Base-by-base conservation (phyloP, 2,113 vertebrate genomes). In the Ciconia boyciana region DNA sequence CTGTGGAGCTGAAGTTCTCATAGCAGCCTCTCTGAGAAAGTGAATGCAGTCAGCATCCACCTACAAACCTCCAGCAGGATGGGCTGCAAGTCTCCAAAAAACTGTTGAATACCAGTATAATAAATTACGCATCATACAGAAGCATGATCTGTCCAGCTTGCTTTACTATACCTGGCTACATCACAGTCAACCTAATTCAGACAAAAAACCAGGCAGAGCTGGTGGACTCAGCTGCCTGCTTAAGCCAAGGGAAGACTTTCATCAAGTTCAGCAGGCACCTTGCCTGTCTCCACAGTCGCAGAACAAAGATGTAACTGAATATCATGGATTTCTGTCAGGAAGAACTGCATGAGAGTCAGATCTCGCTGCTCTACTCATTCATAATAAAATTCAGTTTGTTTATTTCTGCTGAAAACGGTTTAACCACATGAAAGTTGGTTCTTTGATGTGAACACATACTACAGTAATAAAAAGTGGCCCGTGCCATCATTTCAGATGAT, bases 401-500 rank as follows among this genome's bases (percentile, higher is more conserved):
- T 91, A 61, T 87, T 93, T 87, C 86, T 88, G 19, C 36, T 96
- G 91, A 69, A 96, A 97, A 94, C 17, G 28, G 36, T 55, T 88
- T 96, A 89, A 78, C 82, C 82, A 72, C 16, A 51, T 24, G 81
- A 78, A 64, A 20, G 52, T 43, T 49, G 29, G 43, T 84, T 78
- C 69, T 96, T 76, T 36, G 34, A 58, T 48, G 48, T 58, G 70
- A 94, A 65, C 39, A 36, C 49, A 49, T 26, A 90, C 34, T 89
- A 90, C n/a, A 85, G 57, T 57, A 74, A 94, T 83, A 92, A 93
- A 79, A 87, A 51, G 71, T 58, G 58, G 43, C 74, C 57, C 0
- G 1, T 36, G 43, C 29, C 78, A 76, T 81, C 49, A 62, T 94
- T 92, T 95, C 85, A 95, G n/a, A 57, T 26, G 43, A 66, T 3